Evolutionary conservation across 2,888 invertebrate genomes (phyloP), one percentile per base, ranked within the genome.

Genomic region (Conus canariensis): DNA sequence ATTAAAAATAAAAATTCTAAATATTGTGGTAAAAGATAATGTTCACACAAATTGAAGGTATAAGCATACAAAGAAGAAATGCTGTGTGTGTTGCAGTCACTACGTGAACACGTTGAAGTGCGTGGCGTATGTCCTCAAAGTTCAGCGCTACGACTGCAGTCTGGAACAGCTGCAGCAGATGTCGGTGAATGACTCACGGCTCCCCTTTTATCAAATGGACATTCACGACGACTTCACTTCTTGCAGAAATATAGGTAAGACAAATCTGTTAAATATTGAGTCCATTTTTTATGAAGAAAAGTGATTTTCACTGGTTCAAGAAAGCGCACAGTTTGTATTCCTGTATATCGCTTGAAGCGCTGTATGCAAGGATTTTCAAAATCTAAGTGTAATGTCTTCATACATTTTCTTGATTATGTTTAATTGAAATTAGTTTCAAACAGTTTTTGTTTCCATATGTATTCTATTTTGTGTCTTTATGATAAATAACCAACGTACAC

Each of bases 31-130:
- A 67, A 67, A 67, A 19, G 14, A 67, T 19, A 67, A 5, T 67
- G 19, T 67, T 9, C 19, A 14, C 16, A 19, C 19, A 9, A 6
- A 19, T 19, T 67, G 9, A 1, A 67, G 67, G 19, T 19, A 67
- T 67, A 67, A 67, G 14, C 14, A 67, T 14, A 19, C 4, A 10
- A 14, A 67, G 14, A 14, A 67, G 14, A 67, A 16, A 10, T 10
- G 25, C 9, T 25, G 30, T 77, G 77, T n/a, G 19, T 25, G 60
- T 85, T 60, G 9, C 85, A 85, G 85, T 60, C 85, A 85, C 60
- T 85, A 85, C 60, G 85, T 60, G 59, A 85, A 25, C 85, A 25
- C 85, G 25, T n/a, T 85, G 85, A 85, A 60, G 60, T 85, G 85
- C 56, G 60, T 60, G 60, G 59, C 25, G 25, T 85, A 85, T 60